phyloP scores from a whole-genome alignment of 2,888 invertebrate species.

The Xestobium rufovillosum region DNA sequence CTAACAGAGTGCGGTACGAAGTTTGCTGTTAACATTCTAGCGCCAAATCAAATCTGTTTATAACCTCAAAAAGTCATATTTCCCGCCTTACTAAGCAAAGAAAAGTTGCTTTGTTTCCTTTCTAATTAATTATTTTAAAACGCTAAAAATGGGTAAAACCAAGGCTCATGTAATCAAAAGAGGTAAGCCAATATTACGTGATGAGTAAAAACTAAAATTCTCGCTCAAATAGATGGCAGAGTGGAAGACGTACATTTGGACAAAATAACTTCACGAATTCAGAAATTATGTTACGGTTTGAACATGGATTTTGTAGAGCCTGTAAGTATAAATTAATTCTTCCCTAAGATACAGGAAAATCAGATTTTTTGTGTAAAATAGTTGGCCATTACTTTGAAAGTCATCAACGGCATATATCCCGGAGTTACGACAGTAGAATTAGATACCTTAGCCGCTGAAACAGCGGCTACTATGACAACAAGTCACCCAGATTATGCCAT shows the following conservation, averaged over 20 bases:
- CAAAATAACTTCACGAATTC: slow-evolving; percentile 94
- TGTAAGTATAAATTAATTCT: slow-evolving; percentile 59
- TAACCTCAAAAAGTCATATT: too few relatives aligned
- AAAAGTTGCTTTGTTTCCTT: too few relatives aligned
- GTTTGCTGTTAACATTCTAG: too few relatives aligned
- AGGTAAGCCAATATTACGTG: slow-evolving; percentile 32
- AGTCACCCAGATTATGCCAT: slow-evolving; percentile 95
- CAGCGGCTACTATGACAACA: slow-evolving; percentile 96
- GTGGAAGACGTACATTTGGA: slow-evolving; percentile 92
- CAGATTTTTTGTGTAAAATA: too few relatives aligned
- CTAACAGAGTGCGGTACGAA: too few relatives aligned
- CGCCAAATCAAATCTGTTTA: too few relatives aligned
- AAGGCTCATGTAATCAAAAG: slow-evolving; percentile 47
- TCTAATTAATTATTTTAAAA: too few relatives aligned
- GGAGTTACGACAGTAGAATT: slow-evolving; percentile 96
- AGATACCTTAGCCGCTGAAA: slow-evolving; percentile 97
- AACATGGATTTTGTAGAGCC: slow-evolving; percentile 96
- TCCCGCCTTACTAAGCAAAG: too few relatives aligned
- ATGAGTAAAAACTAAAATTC: too few relatives aligned
- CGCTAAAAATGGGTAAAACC: not conserved
- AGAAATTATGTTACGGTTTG: slow-evolving; percentile 90
- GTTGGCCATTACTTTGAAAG: slow-evolving; percentile 81
- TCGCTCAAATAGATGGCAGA: slow-evolving; percentile 84
- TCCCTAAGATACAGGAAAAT: too few relatives aligned
- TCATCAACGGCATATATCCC: slow-evolving; percentile 89